Percentiles rank a stretch among this genome's conserved stretches.
phyloP scores from a whole-genome alignment of 2,797 vertebrate genomes.

The Ctenopoma kingsleyae region DNA sequence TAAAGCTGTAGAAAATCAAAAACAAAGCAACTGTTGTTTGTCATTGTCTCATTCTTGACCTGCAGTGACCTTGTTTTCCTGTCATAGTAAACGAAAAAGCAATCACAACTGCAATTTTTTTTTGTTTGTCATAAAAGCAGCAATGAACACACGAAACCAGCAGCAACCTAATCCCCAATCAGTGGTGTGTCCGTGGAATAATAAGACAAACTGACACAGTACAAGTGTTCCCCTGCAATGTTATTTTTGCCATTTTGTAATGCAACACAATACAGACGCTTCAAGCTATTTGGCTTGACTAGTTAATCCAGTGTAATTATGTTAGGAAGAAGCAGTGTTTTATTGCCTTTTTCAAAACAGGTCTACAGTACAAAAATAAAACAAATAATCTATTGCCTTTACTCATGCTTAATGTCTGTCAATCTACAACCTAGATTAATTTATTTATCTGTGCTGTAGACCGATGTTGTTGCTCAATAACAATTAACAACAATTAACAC shows the following conservation, averaged over 20 bases:
- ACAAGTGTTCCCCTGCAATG: slow-evolving; percentile 7
- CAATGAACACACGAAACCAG: slow-evolving; percentile 2
- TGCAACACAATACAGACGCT: slow-evolving; percentile 40
- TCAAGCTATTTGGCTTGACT: slow-evolving; percentile 42
- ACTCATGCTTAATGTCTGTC: too few relatives aligned
- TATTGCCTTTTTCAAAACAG: slow-evolving; percentile 26
- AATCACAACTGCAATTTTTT: slow-evolving; percentile 40
- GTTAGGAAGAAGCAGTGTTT: slow-evolving; percentile 27
- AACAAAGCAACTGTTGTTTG: slow-evolving; percentile 4
- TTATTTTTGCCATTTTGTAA: slow-evolving; percentile 51
- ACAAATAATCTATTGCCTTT: too few relatives aligned
- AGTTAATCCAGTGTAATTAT: slow-evolving; percentile 49
- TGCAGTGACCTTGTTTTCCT: neutral
- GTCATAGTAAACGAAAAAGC: slow-evolving; percentile 33
- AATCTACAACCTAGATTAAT: too few relatives aligned
- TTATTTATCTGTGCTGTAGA: too few relatives aligned
- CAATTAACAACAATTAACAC: too few relatives aligned
- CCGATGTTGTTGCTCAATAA: too few relatives aligned
- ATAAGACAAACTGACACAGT: slow-evolving; percentile 26
- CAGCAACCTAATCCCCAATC: slow-evolving; percentile 32
- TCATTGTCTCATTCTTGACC: slow-evolving; percentile 15
- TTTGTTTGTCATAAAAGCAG: slow-evolving; percentile 31
- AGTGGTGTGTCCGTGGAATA: slow-evolving; percentile 21
- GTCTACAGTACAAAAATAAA: neutral
- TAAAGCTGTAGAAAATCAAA: neutral